Percentiles rank a stretch among this genome's conserved stretches.
Conservation (phyloP, 2,888 invertebrate genomes). For the Papilio demoleus region DNA sequence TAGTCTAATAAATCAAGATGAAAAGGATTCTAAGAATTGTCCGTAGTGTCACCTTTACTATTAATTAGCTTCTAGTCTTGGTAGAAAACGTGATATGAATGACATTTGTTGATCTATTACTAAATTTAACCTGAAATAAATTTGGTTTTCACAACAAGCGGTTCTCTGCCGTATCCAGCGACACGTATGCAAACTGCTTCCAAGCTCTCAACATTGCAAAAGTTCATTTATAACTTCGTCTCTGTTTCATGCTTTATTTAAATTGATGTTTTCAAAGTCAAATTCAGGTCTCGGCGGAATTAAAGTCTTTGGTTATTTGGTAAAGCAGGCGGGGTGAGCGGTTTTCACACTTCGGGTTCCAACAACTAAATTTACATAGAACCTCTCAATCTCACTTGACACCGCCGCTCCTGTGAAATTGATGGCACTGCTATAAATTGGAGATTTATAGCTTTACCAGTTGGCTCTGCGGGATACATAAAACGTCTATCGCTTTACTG, state of each 20-base stretch:
- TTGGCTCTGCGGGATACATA: constrained; percentile 22
- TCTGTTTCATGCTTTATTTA: neutral
- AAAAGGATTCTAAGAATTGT: neutral
- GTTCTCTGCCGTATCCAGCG: no score
- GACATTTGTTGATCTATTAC: no score
- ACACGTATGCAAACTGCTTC: neutral
- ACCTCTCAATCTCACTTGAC: constrained; percentile 36
- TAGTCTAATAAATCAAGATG: no score
- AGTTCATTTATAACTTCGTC: constrained; percentile 10
- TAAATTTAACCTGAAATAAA: no score
- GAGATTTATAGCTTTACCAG: constrained; percentile 26
- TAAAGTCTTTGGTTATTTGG: constrained; percentile 15
- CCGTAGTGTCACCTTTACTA: neutral
- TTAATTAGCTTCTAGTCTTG: neutral
- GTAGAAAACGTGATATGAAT: neutral
- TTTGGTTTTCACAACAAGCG: no score
- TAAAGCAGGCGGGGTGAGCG: constrained; percentile 4
- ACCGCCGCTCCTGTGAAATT: constrained; percentile 20
- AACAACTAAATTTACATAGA: constrained; percentile 32
- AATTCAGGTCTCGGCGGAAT: constrained; percentile 9
- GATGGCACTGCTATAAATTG: constrained; percentile 30
- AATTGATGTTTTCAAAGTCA: constrained; percentile 14
- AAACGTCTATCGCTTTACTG: constrained; percentile 15
- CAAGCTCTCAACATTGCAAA: neutral
- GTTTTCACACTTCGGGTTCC: constrained; percentile 22